Conservation (phyloP, 2,797 vertebrate genomes). For the Apogon talboti region DNA sequence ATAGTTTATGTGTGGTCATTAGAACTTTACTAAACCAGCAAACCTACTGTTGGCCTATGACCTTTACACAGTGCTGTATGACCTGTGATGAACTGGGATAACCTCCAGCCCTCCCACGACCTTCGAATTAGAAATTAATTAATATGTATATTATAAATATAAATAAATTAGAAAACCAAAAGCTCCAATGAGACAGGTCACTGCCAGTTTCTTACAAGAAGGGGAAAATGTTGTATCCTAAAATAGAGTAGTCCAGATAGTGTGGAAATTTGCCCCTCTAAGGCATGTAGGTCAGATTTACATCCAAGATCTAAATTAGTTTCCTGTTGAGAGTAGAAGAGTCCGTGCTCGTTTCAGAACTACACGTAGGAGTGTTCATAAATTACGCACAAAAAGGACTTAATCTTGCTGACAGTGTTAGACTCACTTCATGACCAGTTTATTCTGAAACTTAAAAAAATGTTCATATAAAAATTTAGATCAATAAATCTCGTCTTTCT, state of each 20-base stretch:
- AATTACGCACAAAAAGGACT: not conserved
- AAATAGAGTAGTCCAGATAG: conserved; percentile 39
- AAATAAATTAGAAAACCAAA: not conserved
- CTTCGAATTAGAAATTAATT: not conserved
- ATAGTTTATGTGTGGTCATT: no score
- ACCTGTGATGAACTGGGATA: no score
- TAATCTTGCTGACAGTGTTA: not conserved
- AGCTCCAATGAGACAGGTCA: conserved; percentile 1
- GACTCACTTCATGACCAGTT: not conserved
- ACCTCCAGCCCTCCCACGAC: no score
- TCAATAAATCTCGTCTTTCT: not conserved
- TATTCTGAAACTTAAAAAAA: not conserved
- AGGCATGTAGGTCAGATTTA: conserved; percentile 53
- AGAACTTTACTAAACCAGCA: no score
- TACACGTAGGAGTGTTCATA: conserved; percentile 9
- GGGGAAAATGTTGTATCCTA: conserved; percentile 12
- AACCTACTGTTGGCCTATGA: no score
- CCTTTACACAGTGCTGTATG: not conserved
- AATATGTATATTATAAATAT: not conserved
- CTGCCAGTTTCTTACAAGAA: conserved; percentile 13
- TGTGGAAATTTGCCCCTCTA: conserved; percentile 35
- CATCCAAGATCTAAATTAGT: conserved; percentile 45
- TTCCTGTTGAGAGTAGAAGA: conserved; percentile 32
- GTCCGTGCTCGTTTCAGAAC: conserved; percentile 25
- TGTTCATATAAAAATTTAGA: no score